Base-by-base conservation (phyloP, 2,888 invertebrate species). In the Hydrotaea cyrtoneurina region DNA sequence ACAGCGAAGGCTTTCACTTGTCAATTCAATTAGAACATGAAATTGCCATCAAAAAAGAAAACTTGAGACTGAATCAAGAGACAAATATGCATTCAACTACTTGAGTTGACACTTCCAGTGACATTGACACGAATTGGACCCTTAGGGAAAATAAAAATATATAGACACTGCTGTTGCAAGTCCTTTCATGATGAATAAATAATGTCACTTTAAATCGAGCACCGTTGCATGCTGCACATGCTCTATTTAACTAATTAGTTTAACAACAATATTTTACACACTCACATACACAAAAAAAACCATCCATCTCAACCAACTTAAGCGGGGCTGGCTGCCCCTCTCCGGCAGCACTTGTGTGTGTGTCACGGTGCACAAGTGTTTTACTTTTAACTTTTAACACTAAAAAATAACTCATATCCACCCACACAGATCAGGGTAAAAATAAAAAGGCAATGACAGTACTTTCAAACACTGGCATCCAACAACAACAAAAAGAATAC, bases 211-310 rank as follows among this genome's bases (percentile, higher is more conserved):
- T 66, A 36, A 78, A 78, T 78, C 31, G 26, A 73, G 17, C 50
- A 71, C 26, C 59, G 69, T 78, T 69, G 59, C 57, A 78, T 78
- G 4, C 39, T 83, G 75, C 75, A 5, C 71, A 21, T 57, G 64
- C 62, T 71, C 79, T 79, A 79, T 76, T 79, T 76, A 79, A 79
- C 79, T 83, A 83, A 75, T 83, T 83, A 75, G 82, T 76, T 78
- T 72, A 50, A 82, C 71, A 55, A 21, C 1, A 21, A 8, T 55
- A 17, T 55, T 55, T 55, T 55, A 7, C 15, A n/a, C 46, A n/a
- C n/a, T n/a, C n/a, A n/a, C n/a, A n/a, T n/a, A n/a, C n/a, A n/a
- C n/a, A n/a, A n/a, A n/a, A 53, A 53, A 53, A 53, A n/a, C 21
- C 55, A 55, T 55, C 21, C 21, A 55, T 55, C 55, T 55, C 21